These are phyloP conservation scores for Cygnus olor DNA, from an alignment of 2,797 vertebrate genomes.

Conservation along the genomic window DNA sequence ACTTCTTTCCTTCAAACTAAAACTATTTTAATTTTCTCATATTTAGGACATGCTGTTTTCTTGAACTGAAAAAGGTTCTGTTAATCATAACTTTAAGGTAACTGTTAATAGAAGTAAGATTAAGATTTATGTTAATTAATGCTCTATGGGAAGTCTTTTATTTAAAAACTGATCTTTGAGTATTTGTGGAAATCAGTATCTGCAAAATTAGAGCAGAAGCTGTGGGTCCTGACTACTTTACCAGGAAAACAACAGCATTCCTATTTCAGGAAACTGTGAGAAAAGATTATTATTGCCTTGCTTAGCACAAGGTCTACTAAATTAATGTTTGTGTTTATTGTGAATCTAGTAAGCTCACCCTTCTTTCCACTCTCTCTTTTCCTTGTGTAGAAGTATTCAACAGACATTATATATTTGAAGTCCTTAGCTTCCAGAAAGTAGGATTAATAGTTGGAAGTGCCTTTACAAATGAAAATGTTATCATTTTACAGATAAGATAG, in stretches of 20 bases:
- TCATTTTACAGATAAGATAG: background rate
- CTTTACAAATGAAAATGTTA: background rate
- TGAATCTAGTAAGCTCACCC: background rate
- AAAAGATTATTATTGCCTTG: background rate
- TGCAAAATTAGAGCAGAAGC: background rate
- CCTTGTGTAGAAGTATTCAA: background rate
- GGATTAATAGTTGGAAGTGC: background rate
- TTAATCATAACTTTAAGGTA: background rate
- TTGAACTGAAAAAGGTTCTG: background rate
- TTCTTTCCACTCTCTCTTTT: background rate
- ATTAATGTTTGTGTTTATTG: background rate
- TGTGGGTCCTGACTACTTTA: background rate
- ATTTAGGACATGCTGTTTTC: background rate
- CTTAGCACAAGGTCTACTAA: background rate
- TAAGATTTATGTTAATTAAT: background rate
- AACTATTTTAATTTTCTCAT: background rate
- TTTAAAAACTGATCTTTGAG: background rate
- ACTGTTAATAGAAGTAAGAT: background rate
- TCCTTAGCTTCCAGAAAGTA: background rate
- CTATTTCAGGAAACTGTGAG: background rate
- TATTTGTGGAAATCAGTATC: background rate
- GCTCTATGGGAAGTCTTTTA: background rate
- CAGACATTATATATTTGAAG: background rate
- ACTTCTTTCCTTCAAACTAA: background rate
- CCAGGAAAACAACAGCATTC: background rate